Conservation (phyloP, 2,888 invertebrate genomes). For the Pristionchus exspectatus region DNA sequence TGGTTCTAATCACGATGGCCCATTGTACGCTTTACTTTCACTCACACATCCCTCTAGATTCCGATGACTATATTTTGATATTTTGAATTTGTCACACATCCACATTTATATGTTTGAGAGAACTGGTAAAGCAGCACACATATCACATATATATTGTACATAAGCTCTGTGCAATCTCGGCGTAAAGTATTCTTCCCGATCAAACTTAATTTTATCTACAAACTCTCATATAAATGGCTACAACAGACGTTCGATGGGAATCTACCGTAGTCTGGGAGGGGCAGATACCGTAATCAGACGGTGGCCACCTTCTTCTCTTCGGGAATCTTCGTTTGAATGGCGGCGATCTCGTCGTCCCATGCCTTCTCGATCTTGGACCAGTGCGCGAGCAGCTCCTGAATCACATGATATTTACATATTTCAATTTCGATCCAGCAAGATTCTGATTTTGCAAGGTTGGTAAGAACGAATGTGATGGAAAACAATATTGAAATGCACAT, state of each 20-base stretch:
- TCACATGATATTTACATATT: too few species aligned
- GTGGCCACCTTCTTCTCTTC: constrained; percentile 57
- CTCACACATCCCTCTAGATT: constrained; percentile 32
- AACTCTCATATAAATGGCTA: constrained; percentile 24
- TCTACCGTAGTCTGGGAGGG: background rate
- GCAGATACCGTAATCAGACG: constrained; percentile 34
- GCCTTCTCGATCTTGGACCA: constrained; percentile 78
- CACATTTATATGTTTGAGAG: background rate
- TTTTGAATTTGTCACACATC: background rate
- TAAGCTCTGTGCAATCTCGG: constrained; percentile 35
- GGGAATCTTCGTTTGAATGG: constrained; percentile 75
- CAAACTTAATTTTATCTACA: constrained; percentile 54
- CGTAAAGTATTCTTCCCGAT: constrained; percentile 21
- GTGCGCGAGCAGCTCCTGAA: constrained; percentile 75
- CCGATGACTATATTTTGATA: background rate
- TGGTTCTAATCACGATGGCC: constrained; percentile 62
- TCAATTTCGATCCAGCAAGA: too few species aligned
- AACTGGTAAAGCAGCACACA: constrained; percentile 40
- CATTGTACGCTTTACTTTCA: constrained; percentile 54
- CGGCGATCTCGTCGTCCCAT: constrained; percentile 77
- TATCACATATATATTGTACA: constrained; percentile 41
- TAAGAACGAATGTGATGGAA: too few species aligned
- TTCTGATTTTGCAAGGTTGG: too few species aligned
- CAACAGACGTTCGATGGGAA: constrained; percentile 22
- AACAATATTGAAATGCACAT: too few species aligned